Conservation (phyloP, 2,888 invertebrate genomes). For the Leptinotarsa rubiginosa region DNA sequence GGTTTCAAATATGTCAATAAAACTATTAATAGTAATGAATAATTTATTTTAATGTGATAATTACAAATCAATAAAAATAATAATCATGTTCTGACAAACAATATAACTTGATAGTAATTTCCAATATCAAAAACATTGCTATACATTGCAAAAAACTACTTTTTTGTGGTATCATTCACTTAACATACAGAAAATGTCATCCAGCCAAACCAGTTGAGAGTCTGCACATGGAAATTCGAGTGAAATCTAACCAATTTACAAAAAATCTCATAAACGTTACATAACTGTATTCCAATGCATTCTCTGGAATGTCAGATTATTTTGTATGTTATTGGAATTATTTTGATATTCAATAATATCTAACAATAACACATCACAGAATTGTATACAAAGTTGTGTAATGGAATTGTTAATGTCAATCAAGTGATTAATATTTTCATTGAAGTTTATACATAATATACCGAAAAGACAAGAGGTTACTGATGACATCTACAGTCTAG, state of each 20-base stretch:
- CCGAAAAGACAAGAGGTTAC: slow-evolving; percentile 5
- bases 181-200: slow-evolving; percentile 2
- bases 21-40: neutral
- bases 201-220: slow-evolving; percentile 17
- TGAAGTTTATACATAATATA: neutral
- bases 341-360: slow-evolving; percentile 3
- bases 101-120: slow-evolving; percentile 6
- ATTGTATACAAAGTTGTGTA: neutral
- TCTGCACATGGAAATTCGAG: neutral
- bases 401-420: neutral
- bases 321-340: slow-evolving; percentile 7
- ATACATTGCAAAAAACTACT: slow-evolving; percentile 9
- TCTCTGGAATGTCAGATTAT: slow-evolving; percentile 8
- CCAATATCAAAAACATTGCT: slow-evolving; percentile 6
- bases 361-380: neutral
- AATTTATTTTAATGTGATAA: slow-evolving; percentile 5
- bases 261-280: too few species aligned
- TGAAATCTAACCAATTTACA: neutral
- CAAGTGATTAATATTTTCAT: neutral
- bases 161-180: neutral
- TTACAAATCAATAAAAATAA: neutral
- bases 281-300: slow-evolving; percentile 1
- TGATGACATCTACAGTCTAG: slow-evolving; percentile 8
- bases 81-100: slow-evolving; percentile 2
- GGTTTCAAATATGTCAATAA: slow-evolving; percentile 6